Conservation (phyloP, 2,888 invertebrate species). For the Athalia rosae region DNA sequence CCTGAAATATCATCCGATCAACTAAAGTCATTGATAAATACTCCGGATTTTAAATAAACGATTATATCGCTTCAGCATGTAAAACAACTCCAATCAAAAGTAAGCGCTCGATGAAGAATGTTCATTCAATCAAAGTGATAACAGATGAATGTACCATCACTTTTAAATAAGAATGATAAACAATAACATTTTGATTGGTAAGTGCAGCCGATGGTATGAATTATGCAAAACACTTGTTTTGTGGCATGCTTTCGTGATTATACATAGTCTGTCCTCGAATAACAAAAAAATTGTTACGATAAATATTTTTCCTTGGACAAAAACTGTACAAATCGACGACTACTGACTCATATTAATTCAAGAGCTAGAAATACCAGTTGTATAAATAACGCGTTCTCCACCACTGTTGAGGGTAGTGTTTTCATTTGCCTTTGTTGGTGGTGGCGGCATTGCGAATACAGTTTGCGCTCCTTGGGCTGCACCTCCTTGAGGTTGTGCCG, state of each 20-base stretch:
- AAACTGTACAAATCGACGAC: slow-evolving; percentile 28
- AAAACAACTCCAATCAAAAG: too few relatives aligned
- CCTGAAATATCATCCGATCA: not conserved
- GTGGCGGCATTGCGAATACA: slow-evolving; percentile 81
- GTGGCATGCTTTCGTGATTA: not conserved
- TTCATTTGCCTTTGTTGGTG: slow-evolving; percentile 77
- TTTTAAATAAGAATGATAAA: too few relatives aligned
- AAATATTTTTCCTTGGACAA: not conserved
- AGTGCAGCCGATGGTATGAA: not conserved
- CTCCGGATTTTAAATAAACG: not conserved
- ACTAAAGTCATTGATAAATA: not conserved
- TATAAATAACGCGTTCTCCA: slow-evolving; percentile 67
- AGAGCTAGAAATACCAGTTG: slow-evolving; percentile 67
- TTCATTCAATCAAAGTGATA: too few relatives aligned
- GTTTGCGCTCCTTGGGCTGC: slow-evolving; percentile 75
- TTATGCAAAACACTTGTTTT: not conserved
- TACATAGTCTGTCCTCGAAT: not conserved
- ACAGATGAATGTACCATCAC: too few relatives aligned
- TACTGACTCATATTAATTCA: slow-evolving; percentile 49
- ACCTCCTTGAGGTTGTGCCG: slow-evolving; percentile 76
- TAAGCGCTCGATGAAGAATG: too few relatives aligned
- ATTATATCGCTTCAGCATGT: too few relatives aligned
- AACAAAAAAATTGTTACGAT: not conserved
- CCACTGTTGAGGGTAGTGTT: slow-evolving; percentile 79
- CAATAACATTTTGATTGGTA: not conserved